Percentiles rank a stretch among this genome's conserved stretches.
Conservation (phyloP, 1,140 invertebrate species). For the Drosophila littoralis region DNA sequence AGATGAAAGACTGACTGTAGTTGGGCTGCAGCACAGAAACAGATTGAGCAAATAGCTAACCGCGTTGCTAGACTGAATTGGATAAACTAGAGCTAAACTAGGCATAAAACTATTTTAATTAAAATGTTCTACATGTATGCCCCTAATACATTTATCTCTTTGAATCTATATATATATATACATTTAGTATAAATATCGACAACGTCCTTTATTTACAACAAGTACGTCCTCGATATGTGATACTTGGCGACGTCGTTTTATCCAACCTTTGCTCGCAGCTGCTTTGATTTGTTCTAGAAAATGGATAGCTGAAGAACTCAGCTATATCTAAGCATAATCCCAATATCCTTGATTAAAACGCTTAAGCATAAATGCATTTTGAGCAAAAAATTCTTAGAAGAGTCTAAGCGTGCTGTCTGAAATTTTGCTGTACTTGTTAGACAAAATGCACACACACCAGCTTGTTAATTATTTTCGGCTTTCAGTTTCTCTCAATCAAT, state of each 20-base stretch:
- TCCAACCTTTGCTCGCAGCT: not conserved
- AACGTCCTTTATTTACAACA: constrained; percentile 11
- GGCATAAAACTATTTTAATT: not conserved
- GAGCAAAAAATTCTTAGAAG: constrained; percentile 2
- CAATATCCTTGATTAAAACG: not conserved
- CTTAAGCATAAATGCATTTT: not conserved
- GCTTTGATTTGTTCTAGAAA: not conserved
- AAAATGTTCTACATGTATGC: not conserved
- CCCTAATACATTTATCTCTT: not conserved
- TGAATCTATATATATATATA: not conserved
- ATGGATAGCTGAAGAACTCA: not conserved
- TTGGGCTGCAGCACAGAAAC: not conserved
- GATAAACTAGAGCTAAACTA: not conserved
- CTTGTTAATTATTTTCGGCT: not conserved
- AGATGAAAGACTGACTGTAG: constrained; percentile 22
- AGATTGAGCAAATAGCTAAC: constrained; percentile 6
- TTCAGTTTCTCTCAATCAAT: constrained; percentile 48
- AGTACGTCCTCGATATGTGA: constrained; percentile 47
- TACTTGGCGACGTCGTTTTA: constrained; percentile 22
- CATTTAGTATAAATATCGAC: constrained; percentile 3
- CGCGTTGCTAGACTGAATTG: not conserved
- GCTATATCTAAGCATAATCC: not conserved
- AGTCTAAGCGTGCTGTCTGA: not conserved
- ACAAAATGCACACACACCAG: not conserved
- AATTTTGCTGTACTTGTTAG: constrained; percentile 39